Conservation (phyloP, 1,140 invertebrate genomes). For the Zaprionus nigranus region DNA sequence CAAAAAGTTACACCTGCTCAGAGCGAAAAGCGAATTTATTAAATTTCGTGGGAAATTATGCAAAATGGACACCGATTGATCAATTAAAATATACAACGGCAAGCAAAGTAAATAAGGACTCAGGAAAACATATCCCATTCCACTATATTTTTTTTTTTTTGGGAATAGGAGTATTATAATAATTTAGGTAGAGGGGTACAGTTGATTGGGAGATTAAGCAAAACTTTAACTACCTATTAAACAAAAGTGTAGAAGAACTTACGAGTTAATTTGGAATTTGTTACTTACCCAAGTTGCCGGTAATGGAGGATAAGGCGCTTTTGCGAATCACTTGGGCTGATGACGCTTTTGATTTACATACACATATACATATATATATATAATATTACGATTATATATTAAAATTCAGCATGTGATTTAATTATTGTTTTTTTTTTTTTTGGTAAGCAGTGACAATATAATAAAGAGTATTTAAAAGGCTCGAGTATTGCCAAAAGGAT, state of each 20-base stretch:
- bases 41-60: background rate
- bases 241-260: conserved; percentile 59
- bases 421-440: conserved; percentile 34
- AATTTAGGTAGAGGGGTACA: background rate
- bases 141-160: background rate
- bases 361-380: conserved; percentile 75
- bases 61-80: background rate
- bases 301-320: conserved; percentile 84
- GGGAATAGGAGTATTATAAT: background rate
- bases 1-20: conserved; percentile 4
- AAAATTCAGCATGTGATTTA: conserved; percentile 74
- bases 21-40: background rate
- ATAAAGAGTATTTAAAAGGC: conserved; percentile 34
- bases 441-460: conserved; percentile 53
- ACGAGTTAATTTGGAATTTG: conserved; percentile 53
- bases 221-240: conserved; percentile 59
- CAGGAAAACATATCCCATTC: background rate
- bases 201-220: conserved; percentile 31
- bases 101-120: background rate
- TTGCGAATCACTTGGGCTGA: conserved; percentile 84
- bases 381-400: conserved; percentile 71
- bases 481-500: conserved; percentile 9
- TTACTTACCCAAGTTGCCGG: conserved; percentile 84
- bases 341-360: conserved; percentile 84
- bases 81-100: background rate